Evolutionary conservation across 2,113 vertebrate species (phyloP).

Genomic region (Poeciliopsis retropinna): DNA sequence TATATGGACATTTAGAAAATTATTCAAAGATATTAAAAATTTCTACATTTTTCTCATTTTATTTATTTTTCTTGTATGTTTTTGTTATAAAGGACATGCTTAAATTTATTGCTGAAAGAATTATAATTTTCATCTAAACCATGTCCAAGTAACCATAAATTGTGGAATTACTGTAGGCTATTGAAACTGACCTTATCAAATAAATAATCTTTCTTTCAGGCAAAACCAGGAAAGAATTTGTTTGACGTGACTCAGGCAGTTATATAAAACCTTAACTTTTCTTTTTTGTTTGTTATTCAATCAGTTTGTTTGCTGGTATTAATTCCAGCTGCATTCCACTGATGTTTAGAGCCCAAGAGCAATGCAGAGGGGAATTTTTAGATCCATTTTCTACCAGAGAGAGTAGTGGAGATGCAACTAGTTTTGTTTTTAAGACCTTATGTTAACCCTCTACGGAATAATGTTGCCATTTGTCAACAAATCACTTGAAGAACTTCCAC

Average conservation of each 20-base stretch:
- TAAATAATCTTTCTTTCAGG: no score
- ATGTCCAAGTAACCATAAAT: neutral
- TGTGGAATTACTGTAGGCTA: no score
- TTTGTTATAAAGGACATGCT: neutral
- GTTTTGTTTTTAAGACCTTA: conserved; percentile 1
- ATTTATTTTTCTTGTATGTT: neutral
- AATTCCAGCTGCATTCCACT: conserved; percentile 16
- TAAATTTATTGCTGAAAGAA: neutral
- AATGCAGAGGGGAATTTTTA: conserved; percentile 6
- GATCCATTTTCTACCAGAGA: conserved; percentile 23
- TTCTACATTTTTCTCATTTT: neutral
- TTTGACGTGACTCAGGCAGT: neutral
- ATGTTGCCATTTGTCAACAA: no score
- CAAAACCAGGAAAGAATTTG: neutral
- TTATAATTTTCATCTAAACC: neutral
- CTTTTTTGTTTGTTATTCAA: conserved; percentile 17
- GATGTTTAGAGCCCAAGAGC: conserved; percentile 2
- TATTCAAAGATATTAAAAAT: no score
- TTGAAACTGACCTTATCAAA: no score
- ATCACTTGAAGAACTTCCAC: no score
- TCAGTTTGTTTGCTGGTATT: conserved; percentile 22
- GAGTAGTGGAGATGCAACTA: conserved; percentile 8
- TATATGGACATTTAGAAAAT: no score
- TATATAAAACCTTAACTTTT: conserved; percentile 11
- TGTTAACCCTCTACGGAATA: neutral